Percentiles rank a stretch among this genome's conserved stretches.
Evolutionary conservation across 2,888 invertebrate genomes (phyloP).

Genomic region (Stegophylla sp.): DNA sequence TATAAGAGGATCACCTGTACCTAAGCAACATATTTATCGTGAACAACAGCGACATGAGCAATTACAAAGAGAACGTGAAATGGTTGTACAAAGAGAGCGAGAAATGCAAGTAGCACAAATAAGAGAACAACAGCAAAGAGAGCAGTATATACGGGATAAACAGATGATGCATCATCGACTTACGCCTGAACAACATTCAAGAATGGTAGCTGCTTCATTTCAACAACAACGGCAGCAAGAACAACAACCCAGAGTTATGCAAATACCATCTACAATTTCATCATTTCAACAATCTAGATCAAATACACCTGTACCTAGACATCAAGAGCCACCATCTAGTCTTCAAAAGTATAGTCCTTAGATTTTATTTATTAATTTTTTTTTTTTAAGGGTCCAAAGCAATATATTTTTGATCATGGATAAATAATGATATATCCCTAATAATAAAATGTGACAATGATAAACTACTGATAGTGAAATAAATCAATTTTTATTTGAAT

Average conservation of each 20-base stretch:
- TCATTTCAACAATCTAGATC: slow-evolving; percentile 58
- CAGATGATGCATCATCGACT: slow-evolving; percentile 61
- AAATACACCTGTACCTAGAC: slow-evolving; percentile 61
- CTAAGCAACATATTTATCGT: slow-evolving; percentile 31
- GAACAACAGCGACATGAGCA: slow-evolving; percentile 58
- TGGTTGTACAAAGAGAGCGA: slow-evolving; percentile 60
- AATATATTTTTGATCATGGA: too few relatives aligned
- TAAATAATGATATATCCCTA: too few relatives aligned
- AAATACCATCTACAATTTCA: slow-evolving; percentile 60
- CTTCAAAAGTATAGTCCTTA: slow-evolving; percentile 42
- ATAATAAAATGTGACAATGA: too few relatives aligned
- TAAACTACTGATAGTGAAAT: too few relatives aligned
- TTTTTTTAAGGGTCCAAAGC: not conserved
- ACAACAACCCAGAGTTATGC: slow-evolving; percentile 60
- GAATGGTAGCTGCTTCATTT: slow-evolving; percentile 55
- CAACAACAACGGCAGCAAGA: slow-evolving; percentile 64
- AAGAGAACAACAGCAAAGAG: slow-evolving; percentile 64
- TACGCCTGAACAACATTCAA: slow-evolving; percentile 56
- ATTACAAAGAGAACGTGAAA: slow-evolving; percentile 60
- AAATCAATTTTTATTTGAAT: too few relatives aligned
- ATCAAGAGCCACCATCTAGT: slow-evolving; percentile 60
- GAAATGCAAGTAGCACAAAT: slow-evolving; percentile 51
- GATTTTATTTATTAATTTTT: not conserved
- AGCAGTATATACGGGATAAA: slow-evolving; percentile 61
- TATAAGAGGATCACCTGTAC: slow-evolving; percentile 63